phyloP scores from a whole-genome alignment of 2,888 invertebrate genomes.

The Serrognathus titanus region DNA sequence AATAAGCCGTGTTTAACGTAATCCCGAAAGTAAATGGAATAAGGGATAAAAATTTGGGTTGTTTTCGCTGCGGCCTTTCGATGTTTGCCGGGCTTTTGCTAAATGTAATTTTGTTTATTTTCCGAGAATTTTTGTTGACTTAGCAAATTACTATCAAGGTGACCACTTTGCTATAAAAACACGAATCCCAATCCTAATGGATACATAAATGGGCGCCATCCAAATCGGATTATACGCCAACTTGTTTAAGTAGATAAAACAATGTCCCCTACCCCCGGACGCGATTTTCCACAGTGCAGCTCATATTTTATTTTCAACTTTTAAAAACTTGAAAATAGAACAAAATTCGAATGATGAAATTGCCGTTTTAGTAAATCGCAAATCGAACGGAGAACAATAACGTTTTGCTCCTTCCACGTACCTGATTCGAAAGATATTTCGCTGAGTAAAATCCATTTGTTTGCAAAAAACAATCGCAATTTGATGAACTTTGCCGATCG shows the following conservation, averaged over 20 bases:
- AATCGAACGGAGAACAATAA: not conserved
- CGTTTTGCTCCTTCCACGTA: constrained; percentile 45
- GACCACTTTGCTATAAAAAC: constrained; percentile 32
- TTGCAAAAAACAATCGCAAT: constrained; percentile 70
- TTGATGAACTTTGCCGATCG: constrained; percentile 73
- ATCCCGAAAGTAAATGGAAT: too few relatives aligned
- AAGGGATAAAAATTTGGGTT: not conserved
- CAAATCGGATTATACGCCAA: constrained; percentile 22
- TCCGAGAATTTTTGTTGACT: not conserved
- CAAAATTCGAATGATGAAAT: too few relatives aligned
- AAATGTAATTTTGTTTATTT: not conserved
- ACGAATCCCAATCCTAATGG: constrained; percentile 29
- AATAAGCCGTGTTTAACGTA: too few relatives aligned
- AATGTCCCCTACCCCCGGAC: too few relatives aligned
- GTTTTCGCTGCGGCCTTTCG: not conserved
- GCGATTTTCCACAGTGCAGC: too few relatives aligned
- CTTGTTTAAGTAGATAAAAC: not conserved
- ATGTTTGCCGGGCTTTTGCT: not conserved
- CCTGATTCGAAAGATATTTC: constrained; percentile 82
- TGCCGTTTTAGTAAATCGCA: too few relatives aligned
- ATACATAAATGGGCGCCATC: constrained; percentile 28
- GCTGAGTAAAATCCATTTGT: constrained; percentile 85
- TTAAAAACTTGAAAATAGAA: too few relatives aligned
- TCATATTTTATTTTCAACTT: too few relatives aligned
- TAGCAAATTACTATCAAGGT: constrained; percentile 15